Base-by-base conservation (phyloP, 2,797 vertebrate genomes). In the Mus minutoides region DNA sequence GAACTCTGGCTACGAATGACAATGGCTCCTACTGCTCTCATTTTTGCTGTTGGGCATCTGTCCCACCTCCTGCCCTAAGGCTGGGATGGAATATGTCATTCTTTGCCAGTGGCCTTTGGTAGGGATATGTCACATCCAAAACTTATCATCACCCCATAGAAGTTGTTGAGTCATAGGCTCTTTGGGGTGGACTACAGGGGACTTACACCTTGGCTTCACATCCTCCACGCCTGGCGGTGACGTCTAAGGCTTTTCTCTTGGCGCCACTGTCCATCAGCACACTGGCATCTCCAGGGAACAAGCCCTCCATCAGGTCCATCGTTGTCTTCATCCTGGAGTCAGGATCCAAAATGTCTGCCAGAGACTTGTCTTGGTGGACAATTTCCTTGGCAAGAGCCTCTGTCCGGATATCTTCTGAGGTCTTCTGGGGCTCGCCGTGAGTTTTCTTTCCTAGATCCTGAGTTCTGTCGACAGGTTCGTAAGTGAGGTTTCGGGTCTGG, bases 301-400 rank as follows among this genome's bases (percentile, higher is more conserved):
- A 98, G 64, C 99, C 99, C 98, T 99, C 99, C 99, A 99, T 99
- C 58, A 99, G 98, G 88, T 99, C 99, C 94, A 99, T 98, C 0
- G 99, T 99, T 54, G 98, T 99, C 98, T 99, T 99, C 98, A 99
- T 98, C 96, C 98, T 98, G 29, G 98, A 98, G 97, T 99, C 99
- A 0, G 98, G 99, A 96, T 99, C 99, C 97, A 99, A 97, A 90
- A 99, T 98, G 46, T 99, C 98, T 3, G 98, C 98, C 94, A 99
- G 98, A 92, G 99, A 99, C 95, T 98, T 98, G 96, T 99, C 99
- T 94, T 98, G 98, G 97, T 99, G 97, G 94, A 99, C 97, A 97
- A 99, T 99, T 98, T 99, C 99, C 94, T 98, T 99, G 73, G 99
- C 98, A 94, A 99, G 97, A 12, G 96, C 97, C 97, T 99, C 99